Base-by-base conservation (phyloP, 2,113 vertebrate genomes). In the Leptobrachium ailaonicum region DNA sequence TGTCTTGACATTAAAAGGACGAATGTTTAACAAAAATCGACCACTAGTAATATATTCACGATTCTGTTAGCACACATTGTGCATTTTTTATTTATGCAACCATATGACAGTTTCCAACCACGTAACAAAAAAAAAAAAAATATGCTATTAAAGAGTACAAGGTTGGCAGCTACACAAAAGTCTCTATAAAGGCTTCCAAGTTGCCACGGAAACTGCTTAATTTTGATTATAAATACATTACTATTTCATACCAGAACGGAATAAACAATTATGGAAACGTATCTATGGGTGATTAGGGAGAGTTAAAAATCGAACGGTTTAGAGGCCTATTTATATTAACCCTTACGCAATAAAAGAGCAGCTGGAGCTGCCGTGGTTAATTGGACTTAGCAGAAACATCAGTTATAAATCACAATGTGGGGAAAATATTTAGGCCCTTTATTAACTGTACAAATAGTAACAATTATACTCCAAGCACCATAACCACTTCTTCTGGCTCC, bases 201-300 rank as follows among this genome's bases (percentile, higher is more conserved):
- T 79, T 79, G 47, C 77, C 77, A 64, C 10, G 77, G 77, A 44
- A 79, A 79, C 77, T 20, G 47, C 43, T 50, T 64, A 42, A 79
- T 73, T 66, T 66, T 69, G 54, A 66, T 66, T 43, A 66, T 7
- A 66, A 54, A 71, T 78, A 68, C 76, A 63, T 71, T 41, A 63
- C n/a, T 47, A 71, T 63, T 78, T 44, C 42, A 50, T 40, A 54
- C 76, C 43, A 58, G 56, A 71, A 45, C 44, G 40, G 69, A 78
- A 78, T 64, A 78, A 78, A 78, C 43, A 70, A 62, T 50, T 63
- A 71, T 44, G 3, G 8, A 20, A 67, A 79, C 41, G 14, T n/a
- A 62, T 73, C 73, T 45, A 14, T 53, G 44, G 50, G n/a, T 32
- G 47, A 44, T 47, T 7, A 12, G 40, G n/a, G 8, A 43, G 58